These are phyloP conservation scores for Colistium nudipinnis DNA, from an alignment of 2,113 vertebrate species.

Conservation along the genomic window DNA sequence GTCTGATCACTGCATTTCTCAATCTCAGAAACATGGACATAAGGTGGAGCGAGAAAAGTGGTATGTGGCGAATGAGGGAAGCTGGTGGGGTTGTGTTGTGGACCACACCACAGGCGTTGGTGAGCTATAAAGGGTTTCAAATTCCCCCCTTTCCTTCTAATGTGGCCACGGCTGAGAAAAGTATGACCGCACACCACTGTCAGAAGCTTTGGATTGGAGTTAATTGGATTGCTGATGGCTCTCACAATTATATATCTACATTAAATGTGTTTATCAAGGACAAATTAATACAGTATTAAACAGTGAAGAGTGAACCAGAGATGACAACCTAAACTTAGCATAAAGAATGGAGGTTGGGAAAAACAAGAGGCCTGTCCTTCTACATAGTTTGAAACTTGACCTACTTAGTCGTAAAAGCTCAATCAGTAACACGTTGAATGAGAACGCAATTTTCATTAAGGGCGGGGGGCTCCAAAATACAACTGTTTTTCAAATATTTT, in stretches of 20 bases:
- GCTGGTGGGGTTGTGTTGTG: constrained; percentile 32
- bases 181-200: constrained; percentile 4
- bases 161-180: constrained; percentile 13
- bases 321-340: background rate
- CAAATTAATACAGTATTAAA: background rate
- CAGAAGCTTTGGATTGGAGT: background rate
- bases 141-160: constrained; percentile 30
- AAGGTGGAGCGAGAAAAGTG: constrained; percentile 24
- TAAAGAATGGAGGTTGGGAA: background rate
- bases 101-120: constrained; percentile 8
- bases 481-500: background rate
- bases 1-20: constrained; percentile 39
- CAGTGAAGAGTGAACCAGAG: background rate
- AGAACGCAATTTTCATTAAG: background rate
- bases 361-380: background rate
- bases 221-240: background rate
- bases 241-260: background rate
- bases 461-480: background rate
- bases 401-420: background rate
- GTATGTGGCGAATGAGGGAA: constrained; percentile 9
- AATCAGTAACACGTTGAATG: background rate
- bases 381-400: background rate
- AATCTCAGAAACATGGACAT: constrained; percentile 3
- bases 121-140: constrained; percentile 44
- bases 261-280: background rate